Evolutionary conservation across 2,888 invertebrate species (phyloP), one percentile per base, ranked within the genome.

Genomic region (Malthinus flaveolus): DNA sequence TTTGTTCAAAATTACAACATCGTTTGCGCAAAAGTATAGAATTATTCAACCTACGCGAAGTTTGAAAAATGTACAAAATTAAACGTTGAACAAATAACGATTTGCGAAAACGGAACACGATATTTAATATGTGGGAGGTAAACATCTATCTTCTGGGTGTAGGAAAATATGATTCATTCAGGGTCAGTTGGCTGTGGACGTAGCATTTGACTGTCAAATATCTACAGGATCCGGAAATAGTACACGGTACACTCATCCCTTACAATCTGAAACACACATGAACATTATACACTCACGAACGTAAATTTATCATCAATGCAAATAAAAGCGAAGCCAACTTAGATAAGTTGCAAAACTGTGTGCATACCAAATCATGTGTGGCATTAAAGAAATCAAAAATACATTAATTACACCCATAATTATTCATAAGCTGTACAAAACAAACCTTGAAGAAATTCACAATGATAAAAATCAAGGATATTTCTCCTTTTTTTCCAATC

Each of bases 81-180:
- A 32, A 45, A 39, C 32, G 45, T 45, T 45, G 31, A 45, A 12
- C 37, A 37, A 37, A 45, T 32, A 45, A 32, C 45, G 23, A 37
- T 36, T 49, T 49, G 32, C 37, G 37, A 49, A 49, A 49, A 49
- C 46, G 23, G 32, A 46, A 46, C 5, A 31, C 32, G 46, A 46
- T 32, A 10, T 31, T 32, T 32, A 46, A 46, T 34, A 35, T 51
- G 51, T 52, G 45, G 52, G 52, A 52, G 52, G 52, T 31, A 23
- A 42, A 52, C 23, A 36, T 46, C 23, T 36, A 52, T 52, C 35
- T 51, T 45, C 45, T n/a, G 32, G 32, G 52, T 42, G 52, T 52
- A 52, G 36, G 45, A 45, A 42, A 42, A 52, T 45, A 52, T 52
- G 52, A 52, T 52, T 52, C 52, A 52, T 33, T 45, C 52, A 52